These are phyloP conservation scores for Apis florea DNA, from an alignment of 1,140 invertebrate species.

Conservation along the genomic window DNA sequence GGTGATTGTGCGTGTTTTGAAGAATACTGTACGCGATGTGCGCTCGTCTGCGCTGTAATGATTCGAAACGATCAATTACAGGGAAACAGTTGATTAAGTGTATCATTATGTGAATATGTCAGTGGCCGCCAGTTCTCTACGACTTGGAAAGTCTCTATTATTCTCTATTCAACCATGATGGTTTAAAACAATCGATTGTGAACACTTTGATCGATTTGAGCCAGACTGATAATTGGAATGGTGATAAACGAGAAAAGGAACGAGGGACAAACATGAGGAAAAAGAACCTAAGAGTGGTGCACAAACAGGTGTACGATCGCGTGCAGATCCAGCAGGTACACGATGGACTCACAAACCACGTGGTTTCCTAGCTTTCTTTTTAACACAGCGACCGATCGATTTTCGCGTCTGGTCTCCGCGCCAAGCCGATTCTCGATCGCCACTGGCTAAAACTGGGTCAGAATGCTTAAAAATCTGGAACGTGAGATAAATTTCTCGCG, in stretches of 20 bases:
- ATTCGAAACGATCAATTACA: too few relatives aligned
- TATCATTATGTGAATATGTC: too few relatives aligned
- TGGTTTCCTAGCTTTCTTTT: background rate
- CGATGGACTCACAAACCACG: background rate
- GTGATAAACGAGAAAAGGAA: background rate
- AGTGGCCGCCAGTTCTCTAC: too few relatives aligned
- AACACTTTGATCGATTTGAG: too few relatives aligned
- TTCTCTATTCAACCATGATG: too few relatives aligned
- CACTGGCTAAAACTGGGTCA: slow-evolving; percentile 45
- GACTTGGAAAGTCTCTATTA: too few relatives aligned
- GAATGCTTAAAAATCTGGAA: slow-evolving; percentile 40
- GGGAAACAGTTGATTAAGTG: too few relatives aligned
- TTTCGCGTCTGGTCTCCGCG: background rate
- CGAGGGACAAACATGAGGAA: slow-evolving; percentile 51
- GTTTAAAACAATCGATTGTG: too few relatives aligned
- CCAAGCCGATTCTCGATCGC: slow-evolving; percentile 14
- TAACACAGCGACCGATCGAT: background rate
- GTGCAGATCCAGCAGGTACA: slow-evolving; percentile 66
- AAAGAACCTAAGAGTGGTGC: slow-evolving; percentile 76
- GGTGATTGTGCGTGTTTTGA: too few relatives aligned
- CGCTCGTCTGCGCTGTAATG: background rate
- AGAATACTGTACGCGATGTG: too few relatives aligned
- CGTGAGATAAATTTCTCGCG: slow-evolving; percentile 33
- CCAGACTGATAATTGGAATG: background rate
- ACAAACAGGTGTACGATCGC: slow-evolving; percentile 73